These are phyloP conservation scores for Bombus breviceps DNA, from an alignment of 1,140 invertebrate genomes.

Conservation along the genomic window DNA sequence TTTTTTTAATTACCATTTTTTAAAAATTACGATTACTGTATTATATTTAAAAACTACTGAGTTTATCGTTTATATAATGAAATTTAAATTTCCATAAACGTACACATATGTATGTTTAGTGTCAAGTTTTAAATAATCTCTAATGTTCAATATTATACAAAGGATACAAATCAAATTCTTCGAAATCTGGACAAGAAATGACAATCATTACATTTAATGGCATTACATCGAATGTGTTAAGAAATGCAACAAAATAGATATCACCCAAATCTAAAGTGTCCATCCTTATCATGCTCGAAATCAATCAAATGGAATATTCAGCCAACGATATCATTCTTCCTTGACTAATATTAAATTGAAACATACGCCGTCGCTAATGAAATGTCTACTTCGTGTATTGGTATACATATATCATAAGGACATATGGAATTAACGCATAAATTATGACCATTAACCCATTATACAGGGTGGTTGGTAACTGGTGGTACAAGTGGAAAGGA, in stretches of 20 bases:
- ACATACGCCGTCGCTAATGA: constrained; percentile 12
- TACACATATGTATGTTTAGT: background rate
- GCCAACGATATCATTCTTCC: background rate
- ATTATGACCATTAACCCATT: constrained; percentile 15
- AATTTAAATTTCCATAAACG: background rate
- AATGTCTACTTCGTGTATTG: background rate
- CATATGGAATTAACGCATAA: constrained; percentile 37
- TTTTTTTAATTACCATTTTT: too few relatives aligned
- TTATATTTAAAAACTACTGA: background rate
- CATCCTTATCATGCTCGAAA: background rate
- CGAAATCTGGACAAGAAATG: background rate
- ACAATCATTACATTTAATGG: background rate
- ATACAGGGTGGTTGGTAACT: too few relatives aligned
- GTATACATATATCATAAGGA: constrained; percentile 23
- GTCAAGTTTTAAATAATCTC: background rate
- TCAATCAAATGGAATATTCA: background rate
- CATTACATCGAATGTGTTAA: background rate
- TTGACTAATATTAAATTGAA: constrained; percentile 19
- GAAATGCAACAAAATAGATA: background rate
- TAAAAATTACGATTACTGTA: too few relatives aligned
- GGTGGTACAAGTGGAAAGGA: too few relatives aligned
- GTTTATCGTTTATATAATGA: background rate
- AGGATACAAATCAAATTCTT: background rate
- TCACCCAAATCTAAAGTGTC: background rate
- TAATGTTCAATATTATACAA: background rate